phyloP scores from a whole-genome alignment of 2,113 vertebrate species.

The Brienomyrus brachyistius region DNA sequence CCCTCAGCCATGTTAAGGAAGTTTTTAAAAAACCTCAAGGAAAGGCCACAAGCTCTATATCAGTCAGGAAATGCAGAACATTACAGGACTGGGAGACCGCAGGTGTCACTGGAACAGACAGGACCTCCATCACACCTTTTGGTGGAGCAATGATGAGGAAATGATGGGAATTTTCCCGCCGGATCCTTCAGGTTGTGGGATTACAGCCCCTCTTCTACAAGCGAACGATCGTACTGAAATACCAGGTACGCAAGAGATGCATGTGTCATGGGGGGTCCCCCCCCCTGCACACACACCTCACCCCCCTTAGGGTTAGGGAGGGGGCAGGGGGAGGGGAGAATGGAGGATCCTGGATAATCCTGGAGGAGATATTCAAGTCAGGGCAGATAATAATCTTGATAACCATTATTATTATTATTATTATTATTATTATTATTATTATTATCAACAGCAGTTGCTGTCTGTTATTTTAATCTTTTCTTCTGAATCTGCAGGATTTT shows the following conservation, averaged over 20 bases:
- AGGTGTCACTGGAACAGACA: background rate
- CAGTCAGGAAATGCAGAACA: background rate
- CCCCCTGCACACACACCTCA: no score
- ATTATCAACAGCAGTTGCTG: background rate
- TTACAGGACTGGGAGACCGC: background rate
- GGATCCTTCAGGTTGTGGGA: background rate
- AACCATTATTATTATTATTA: background rate
- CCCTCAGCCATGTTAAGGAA: background rate
- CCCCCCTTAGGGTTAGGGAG: no score
- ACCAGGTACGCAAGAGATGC: background rate
- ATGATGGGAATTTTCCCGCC: background rate
- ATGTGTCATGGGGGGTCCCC: no score
- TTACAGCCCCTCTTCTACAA: background rate
- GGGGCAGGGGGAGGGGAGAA: no score
- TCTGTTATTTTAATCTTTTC: background rate
- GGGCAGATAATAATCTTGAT: background rate
- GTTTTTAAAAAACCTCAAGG: background rate
- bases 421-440: background rate
- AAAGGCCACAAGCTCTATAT: background rate
- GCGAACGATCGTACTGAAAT: background rate
- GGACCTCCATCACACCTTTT: background rate
- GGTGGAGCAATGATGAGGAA: background rate
- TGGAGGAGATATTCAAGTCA: no score
- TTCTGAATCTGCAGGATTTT: background rate
- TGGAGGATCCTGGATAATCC: no score